Percentiles rank a stretch among this genome's conserved stretches.
These are phyloP conservation scores for human (Homo sapiens) DNA, from an alignment of 2,113 vertebrate species.

Conservation along the genomic window GRCh38 chr6:127910001-127910500, in stretches of 20 bases:
- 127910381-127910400: neutral
- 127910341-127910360: neutral
- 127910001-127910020: neutral
- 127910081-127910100: constrained; percentile 29
- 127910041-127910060: constrained; percentile 81
- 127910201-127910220: constrained; percentile 39
- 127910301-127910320: constrained; percentile 9
- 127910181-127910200: neutral
- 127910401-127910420: neutral
- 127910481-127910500: neutral
- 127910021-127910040: constrained; percentile 61
- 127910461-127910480: neutral
- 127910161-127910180: neutral
- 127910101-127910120: constrained; percentile 44
- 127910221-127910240: constrained; percentile 34
- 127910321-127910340: constrained; percentile 29
- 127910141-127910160: constrained; percentile 10
- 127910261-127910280: constrained; percentile 53
- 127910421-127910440: constrained; percentile 8
- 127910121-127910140: constrained; percentile 41
- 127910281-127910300: neutral
- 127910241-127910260: constrained; percentile 17
- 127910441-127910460: neutral
- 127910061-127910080: neutral
- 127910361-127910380: neutral